Base-by-base conservation (phyloP, 2,113 vertebrate genomes). In the Mixornis gularis region DNA sequence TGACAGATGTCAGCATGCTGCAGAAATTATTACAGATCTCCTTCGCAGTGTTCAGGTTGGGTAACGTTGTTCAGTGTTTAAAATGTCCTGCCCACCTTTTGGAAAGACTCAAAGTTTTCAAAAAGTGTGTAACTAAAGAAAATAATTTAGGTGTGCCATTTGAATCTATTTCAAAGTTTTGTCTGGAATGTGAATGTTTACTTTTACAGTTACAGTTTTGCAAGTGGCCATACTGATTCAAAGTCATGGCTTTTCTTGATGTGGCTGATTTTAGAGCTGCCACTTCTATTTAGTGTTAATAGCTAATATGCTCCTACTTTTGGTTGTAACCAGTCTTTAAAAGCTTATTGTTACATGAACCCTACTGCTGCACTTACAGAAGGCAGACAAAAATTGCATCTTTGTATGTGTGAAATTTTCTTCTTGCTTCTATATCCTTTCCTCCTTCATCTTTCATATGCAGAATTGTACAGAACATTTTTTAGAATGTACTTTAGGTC, bases 21-120 rank as follows among this genome's bases (percentile, higher is more conserved):
- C 99, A 89, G 99, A 99, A 90, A 99, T 99, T 62, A 99, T 99
- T 84, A 98, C 98, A 29, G 99, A 99, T 89, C 97, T 99, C n/a
- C 98, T 99, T 92, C 98, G 99, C 93, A 99, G 99, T 64, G 99
- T 99, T 79, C 99, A 98, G 98, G 98, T 98, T 90, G 77, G 87
- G 60, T 93, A 77, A 66, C 0, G 0, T 73, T 91, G 65, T 68
- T 94, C 48, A 24, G 48, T 14, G 29, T 32, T 81, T 56, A 55
- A 70, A 48, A 66, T 82, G 21, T 85, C 43, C 24, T 83, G 20
- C 4, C 6, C 18, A 10, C 13, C 22, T 63, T 90, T 52, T 53
- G 26, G 24, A 86, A 84, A 90, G 26, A 58, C 14, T 16, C n/a
- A 32, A 5, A 15, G 4, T n/a, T 83, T 69, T 20, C 14, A 40